Evolutionary conservation across 1,140 invertebrate genomes (phyloP), one percentile per base, ranked within the genome.

Genomic region (Muscidifurax raptorellus): DNA sequence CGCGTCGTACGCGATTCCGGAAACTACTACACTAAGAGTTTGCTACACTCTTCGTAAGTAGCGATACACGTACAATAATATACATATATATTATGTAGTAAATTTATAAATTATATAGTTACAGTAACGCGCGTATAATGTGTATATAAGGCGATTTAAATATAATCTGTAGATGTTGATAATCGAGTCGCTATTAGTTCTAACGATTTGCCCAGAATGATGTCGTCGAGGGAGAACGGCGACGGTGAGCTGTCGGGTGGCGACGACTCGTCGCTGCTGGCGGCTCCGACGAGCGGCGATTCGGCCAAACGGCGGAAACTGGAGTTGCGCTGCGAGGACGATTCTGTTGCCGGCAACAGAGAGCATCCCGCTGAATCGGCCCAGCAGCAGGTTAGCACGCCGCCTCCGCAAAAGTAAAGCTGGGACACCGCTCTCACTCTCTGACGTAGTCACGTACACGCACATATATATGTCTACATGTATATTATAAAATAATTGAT

Each of bases 1-100:
- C 97, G 99, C 93, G 97, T 99, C 22, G 98, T 99, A 27, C 95
- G 98, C 83, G 96, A 99, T 88, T 98, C 97, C 36, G 98, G 98
- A 0, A 97, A 98, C 89, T 97, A 98, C 92, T 97, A 96, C 90
- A 96, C 96, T 59, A 97, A 97, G 92, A 95, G 94, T 28, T 18
- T 78, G n/a, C n/a, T 85, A 9, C 83, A 80, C 12, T 47, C 32
- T 6, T 64, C 77, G 78, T 84, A 27, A 84, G 76, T 79, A 75
- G 40, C 1, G 40, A 75, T 32, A 6, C 15, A 32, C 18, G 69
- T 13, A 72, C 27, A 32, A 72, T 32, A 67, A 67, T 27, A 9
- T 12, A 27, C 59, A 3, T 64, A 25, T 52, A 64, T 64, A 22
- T 10, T 64, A 64, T 22, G 5, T n/a, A n/a, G n/a, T n/a, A n/a